Percentiles rank a stretch among this genome's conserved stretches.
Conservation (phyloP, 1,140 invertebrate species). For the Mactra quadrangularis region DNA sequence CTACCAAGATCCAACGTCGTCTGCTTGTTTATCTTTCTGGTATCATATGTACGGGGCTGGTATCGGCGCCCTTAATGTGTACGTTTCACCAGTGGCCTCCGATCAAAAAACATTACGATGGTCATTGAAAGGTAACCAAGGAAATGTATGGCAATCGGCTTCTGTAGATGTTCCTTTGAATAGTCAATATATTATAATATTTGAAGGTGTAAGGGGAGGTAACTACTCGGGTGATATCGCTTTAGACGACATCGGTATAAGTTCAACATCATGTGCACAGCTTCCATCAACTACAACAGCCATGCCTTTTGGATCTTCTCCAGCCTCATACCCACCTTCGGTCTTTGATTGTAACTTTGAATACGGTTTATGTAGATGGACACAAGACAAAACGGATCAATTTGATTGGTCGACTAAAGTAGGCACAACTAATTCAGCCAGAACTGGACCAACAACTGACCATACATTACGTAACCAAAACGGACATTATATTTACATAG, state of each 20-base stretch:
- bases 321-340: constrained; percentile 70
- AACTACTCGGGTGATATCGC: constrained; percentile 88
- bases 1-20: constrained; percentile 30
- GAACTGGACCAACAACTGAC: constrained; percentile 78
- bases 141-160: constrained; percentile 75
- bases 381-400: constrained; percentile 72
- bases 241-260: constrained; percentile 88
- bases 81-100: constrained; percentile 72
- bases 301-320: constrained; percentile 50
- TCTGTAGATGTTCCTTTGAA: constrained; percentile 52
- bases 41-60: constrained; percentile 81
- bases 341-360: constrained; percentile 80
- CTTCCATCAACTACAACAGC: constrained; percentile 81
- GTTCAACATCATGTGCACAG: constrained; percentile 74
- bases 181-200: constrained; percentile 84
- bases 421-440: constrained; percentile 69
- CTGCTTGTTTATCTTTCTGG: constrained; percentile 77
- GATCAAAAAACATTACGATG: constrained; percentile 61
- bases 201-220: constrained; percentile 89
- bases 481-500: constrained; percentile 77
- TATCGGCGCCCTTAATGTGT: constrained; percentile 80
- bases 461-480: constrained; percentile 74
- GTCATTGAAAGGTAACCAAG: constrained; percentile 75
- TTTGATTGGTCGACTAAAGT: constrained; percentile 78
- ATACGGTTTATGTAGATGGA: constrained; percentile 75